Base-by-base conservation (phyloP, 2,888 invertebrate genomes). In the Punctoribates punctum region DNA sequence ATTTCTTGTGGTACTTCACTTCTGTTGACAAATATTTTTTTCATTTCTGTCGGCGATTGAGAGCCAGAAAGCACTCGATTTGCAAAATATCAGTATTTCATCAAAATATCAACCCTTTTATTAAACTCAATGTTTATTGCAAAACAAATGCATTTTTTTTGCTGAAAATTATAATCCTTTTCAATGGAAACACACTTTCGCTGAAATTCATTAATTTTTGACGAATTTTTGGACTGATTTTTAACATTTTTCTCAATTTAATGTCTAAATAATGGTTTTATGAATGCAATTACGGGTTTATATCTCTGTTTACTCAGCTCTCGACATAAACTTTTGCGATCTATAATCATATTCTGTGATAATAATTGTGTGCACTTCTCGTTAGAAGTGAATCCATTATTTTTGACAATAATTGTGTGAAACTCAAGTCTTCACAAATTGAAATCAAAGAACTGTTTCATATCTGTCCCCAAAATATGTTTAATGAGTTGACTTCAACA, bases 371-470 rank as follows among this genome's bases (percentile, higher is more conserved):
- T 27, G 42, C 42, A 46, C 34, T 38, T 67, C 25, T 38, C 1
- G 34, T 34, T 6, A 34, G 8, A 23, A 20, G 17, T 38, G n/a
- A 5, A 5, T 3, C 25, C 70, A n/a, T n/a, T 67, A 34, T 34
- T 25, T 34, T 25, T 57, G 23, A 67, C 70, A 67, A 25, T 67
- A 25, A 20, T 25, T 67, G 25, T 67, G 25, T 23, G 57, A 25
- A n/a, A 6, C 48, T 48, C 60, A 73, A 73, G 48, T 60, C 34
- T 72, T 48, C 38, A 72, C 38, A 29, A 73, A 38, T 73, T 73
- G 34, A 73, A 48, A 48, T 48, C 73, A 60, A 34, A 34, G 34
- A 34, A 34, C 34, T 34, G n/a, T 34, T 34, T 34, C 3, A 34
- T 34, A 34, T 34, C 34, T 34, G 34, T 34, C 8, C 8, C n/a